Conservation (phyloP, 2,888 invertebrate species). For the Ectropis crepuscularia region DNA sequence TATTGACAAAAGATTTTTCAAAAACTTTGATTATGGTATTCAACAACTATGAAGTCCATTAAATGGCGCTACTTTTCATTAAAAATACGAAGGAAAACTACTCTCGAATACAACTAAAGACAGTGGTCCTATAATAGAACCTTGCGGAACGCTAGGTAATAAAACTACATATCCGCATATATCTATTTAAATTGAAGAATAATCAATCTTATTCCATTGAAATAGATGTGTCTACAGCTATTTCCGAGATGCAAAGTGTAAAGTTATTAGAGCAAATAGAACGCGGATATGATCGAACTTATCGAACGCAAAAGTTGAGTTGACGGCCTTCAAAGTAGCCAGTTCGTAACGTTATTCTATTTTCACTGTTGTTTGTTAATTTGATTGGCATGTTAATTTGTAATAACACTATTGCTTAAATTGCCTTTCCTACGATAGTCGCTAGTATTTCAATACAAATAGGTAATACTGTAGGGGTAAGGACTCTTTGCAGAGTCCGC, state of each 20-base stretch:
- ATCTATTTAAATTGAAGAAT: conserved; percentile 20
- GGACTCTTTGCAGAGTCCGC: no score
- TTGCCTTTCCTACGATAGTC: neutral
- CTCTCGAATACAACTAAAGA: conserved; percentile 48
- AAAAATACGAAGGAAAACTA: conserved; percentile 45
- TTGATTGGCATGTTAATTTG: conserved; percentile 32
- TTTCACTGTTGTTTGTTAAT: conserved; percentile 20
- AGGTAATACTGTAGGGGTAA: no score
- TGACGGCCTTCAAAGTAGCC: conserved; percentile 69
- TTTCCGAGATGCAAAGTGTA: conserved; percentile 41
- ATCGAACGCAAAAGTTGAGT: conserved; percentile 69
- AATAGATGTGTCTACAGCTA: conserved; percentile 39
- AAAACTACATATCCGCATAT: conserved; percentile 40
- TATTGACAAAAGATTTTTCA: no score
- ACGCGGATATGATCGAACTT: conserved; percentile 74
- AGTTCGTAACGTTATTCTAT: conserved; percentile 50
- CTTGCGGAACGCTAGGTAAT: conserved; percentile 53
- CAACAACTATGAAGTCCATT: no score
- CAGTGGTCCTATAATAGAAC: conserved; percentile 50
- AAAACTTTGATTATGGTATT: no score
- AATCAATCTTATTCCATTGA: conserved; percentile 46
- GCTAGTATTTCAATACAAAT: no score
- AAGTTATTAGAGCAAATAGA: conserved; percentile 49
- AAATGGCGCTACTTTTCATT: neutral
- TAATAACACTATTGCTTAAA: neutral